Evolutionary conservation across 2,113 vertebrate genomes (phyloP).

Genomic region (Otolemur garnettii): DNA sequence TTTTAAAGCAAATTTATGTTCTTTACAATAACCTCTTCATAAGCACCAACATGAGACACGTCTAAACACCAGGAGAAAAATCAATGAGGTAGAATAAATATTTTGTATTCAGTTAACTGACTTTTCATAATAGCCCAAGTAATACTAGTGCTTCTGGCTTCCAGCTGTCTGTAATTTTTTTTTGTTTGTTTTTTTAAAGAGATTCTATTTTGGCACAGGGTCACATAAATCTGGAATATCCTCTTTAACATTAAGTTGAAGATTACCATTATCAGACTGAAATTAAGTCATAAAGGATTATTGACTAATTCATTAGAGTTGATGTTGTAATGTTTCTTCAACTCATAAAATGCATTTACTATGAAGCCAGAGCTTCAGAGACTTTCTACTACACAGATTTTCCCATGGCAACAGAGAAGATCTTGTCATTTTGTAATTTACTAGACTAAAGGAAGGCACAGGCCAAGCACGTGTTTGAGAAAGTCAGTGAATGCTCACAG

Average conservation of each 20-base stretch:
- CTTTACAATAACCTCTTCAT: constrained; percentile 52
- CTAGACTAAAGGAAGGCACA: constrained; percentile 32
- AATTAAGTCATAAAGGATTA: constrained; percentile 69
- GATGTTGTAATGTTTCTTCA: constrained; percentile 57
- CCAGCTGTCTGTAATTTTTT: constrained; percentile 59
- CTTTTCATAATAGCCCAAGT: constrained; percentile 71
- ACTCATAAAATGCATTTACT: constrained; percentile 61
- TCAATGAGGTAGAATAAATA: constrained; percentile 75
- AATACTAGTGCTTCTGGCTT: constrained; percentile 58
- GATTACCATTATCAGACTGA: constrained; percentile 54
- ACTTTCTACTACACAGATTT: constrained; percentile 52
- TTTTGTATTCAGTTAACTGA: constrained; percentile 76
- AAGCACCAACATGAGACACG: neutral
- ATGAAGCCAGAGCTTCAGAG: constrained; percentile 51
- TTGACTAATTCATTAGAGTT: constrained; percentile 41
- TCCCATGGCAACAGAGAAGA: constrained; percentile 58
- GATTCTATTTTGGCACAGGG: constrained; percentile 42
- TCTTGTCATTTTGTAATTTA: constrained; percentile 75
- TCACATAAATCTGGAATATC: constrained; percentile 40
- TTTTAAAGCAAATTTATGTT: constrained; percentile 60
- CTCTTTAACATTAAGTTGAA: constrained; percentile 58
- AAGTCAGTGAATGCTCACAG: constrained; percentile 53
- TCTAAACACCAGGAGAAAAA: constrained; percentile 64
- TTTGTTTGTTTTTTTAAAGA: neutral
- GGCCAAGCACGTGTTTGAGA: constrained; percentile 56